Conservation (phyloP, 2,888 invertebrate species). For the Lymantria dispar region DNA sequence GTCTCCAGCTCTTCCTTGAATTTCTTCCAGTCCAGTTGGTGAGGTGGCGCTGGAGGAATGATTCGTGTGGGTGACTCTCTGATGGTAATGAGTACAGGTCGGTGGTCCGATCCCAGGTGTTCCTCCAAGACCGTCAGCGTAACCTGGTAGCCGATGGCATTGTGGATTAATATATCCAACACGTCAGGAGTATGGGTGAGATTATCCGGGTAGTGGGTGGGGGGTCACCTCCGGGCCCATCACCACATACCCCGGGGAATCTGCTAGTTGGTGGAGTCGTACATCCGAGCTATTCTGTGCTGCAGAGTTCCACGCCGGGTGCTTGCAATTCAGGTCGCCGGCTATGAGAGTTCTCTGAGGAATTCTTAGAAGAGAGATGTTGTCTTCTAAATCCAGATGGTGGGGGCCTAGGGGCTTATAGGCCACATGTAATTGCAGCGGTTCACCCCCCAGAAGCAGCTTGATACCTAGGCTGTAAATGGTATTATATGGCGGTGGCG, state of each 20-base stretch:
- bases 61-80: neutral
- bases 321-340: neutral
- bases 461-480: neutral
- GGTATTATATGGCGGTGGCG: neutral
- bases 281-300: neutral
- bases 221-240: neutral
- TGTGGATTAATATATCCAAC: neutral
- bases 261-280: neutral
- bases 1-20: neutral
- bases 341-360: neutral
- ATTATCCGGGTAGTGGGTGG: neutral
- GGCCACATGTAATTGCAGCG: neutral
- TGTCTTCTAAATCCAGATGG: neutral
- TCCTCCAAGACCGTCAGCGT: neutral
- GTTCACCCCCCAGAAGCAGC: neutral
- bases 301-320: neutral
- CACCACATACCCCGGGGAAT: neutral
- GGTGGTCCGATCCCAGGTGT: neutral
- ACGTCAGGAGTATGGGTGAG: neutral
- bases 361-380: too few relatives aligned
- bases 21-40: neutral
- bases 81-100: neutral
- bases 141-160: neutral
- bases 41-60: neutral
- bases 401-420: neutral